Conservation (phyloP, 1,140 invertebrate genomes). For the Magallana ariakensis region DNA sequence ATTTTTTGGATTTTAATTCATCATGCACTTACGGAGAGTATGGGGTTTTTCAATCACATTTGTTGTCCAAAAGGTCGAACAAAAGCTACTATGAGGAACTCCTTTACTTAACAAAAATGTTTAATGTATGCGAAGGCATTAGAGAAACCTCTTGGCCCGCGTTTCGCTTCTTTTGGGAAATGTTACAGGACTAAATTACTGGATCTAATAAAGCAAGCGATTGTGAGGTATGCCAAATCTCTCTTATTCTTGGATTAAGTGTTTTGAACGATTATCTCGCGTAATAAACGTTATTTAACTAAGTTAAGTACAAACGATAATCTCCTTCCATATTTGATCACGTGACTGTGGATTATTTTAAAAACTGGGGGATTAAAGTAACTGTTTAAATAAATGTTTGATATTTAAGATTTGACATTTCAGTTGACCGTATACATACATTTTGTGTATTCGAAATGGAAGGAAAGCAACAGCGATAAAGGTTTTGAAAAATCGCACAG, state of each 20-base stretch:
- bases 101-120: neutral
- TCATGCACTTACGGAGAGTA: slow-evolving; percentile 4
- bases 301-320: neutral
- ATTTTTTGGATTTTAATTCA: slow-evolving; percentile 21
- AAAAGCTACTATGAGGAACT: neutral
- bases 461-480: neutral
- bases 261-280: neutral
- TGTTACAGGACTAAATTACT: neutral
- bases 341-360: slow-evolving; percentile 5
- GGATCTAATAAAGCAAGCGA: neutral
- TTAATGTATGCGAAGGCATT: neutral
- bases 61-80: slow-evolving; percentile 17
- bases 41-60: slow-evolving; percentile 33
- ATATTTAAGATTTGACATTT: too few relatives aligned
- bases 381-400: neutral
- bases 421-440: neutral
- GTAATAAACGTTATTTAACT: neutral
- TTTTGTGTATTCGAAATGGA: neutral
- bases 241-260: neutral
- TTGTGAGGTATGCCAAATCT: neutral
- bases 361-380: neutral
- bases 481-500: too few relatives aligned
- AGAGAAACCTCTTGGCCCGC: neutral
- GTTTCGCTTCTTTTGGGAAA: neutral
- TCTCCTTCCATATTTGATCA: slow-evolving; percentile 3